Percentiles rank a stretch among this genome's conserved stretches.
Evolutionary conservation across 1,140 invertebrate genomes (phyloP).

Genomic region (Drosophila quadrilineata): DNA sequence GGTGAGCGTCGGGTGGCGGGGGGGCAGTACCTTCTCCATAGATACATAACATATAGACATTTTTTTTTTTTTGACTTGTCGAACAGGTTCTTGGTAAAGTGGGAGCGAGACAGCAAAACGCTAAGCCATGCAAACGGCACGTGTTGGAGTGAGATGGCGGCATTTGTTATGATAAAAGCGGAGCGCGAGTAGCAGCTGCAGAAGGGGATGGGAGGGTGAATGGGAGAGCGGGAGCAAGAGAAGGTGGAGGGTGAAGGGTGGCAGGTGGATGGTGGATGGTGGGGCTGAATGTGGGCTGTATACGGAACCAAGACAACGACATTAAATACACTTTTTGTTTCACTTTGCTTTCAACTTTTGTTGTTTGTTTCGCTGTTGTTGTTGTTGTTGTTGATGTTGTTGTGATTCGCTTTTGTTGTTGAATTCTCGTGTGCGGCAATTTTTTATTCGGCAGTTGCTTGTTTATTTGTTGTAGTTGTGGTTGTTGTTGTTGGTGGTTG

Average conservation of each 20-base stretch:
- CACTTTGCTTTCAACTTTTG: slow-evolving; percentile 33
- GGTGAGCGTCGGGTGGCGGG: too few relatives aligned
- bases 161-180: too few relatives aligned
- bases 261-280: neutral
- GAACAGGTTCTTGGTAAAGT: slow-evolving; percentile 30
- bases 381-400: slow-evolving; percentile 10
- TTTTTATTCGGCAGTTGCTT: slow-evolving; percentile 30
- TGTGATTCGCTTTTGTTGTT: slow-evolving; percentile 41
- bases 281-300: slow-evolving; percentile 4
- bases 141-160: neutral
- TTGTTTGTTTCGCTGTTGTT: slow-evolving; percentile 19
- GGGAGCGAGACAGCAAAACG: slow-evolving; percentile 13
- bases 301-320: slow-evolving; percentile 17
- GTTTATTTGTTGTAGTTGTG: slow-evolving; percentile 15
- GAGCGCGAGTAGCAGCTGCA: too few relatives aligned
- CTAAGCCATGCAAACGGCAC: neutral
- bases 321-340: slow-evolving; percentile 62
- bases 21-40: too few relatives aligned
- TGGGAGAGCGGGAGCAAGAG: neutral
- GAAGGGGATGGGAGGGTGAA: neutral
- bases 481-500: slow-evolving; percentile 29
- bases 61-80: slow-evolving; percentile 27
- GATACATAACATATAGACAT: too few relatives aligned
- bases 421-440: slow-evolving; percentile 23
- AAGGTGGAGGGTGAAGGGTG: neutral